A percentile compares a stretch with the other conserved stretches of the same genome.
These are phyloP conservation scores for Tetramorium parvispinum DNA, from an alignment of 1,140 invertebrate species.

Conservation along the genomic window DNA sequence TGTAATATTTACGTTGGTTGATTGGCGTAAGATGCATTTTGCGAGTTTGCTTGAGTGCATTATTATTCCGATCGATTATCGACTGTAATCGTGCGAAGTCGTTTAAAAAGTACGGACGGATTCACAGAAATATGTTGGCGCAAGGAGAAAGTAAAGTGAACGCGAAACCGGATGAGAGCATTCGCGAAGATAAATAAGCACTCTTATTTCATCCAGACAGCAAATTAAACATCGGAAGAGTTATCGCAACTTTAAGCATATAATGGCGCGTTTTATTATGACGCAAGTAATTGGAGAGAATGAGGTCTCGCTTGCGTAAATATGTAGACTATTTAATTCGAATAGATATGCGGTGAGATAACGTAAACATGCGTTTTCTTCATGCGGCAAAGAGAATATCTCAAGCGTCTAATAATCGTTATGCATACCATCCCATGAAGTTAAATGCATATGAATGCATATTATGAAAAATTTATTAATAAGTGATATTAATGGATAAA, in stretches of 20 bases:
- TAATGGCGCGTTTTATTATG: conserved; percentile 21
- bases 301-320: conserved; percentile 12
- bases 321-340: conserved; percentile 4
- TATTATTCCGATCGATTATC: neutral
- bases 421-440: neutral
- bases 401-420: conserved; percentile 13
- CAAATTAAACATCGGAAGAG: conserved; percentile 34
- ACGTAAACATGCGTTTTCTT: neutral
- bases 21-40: neutral
- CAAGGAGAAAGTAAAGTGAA: neutral
- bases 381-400: neutral
- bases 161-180: conserved; percentile 26
- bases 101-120: neutral
- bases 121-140: neutral
- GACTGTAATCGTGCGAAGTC: neutral
- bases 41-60: neutral
- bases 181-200: conserved; percentile 35
- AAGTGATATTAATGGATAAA: neutral
- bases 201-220: conserved; percentile 17
- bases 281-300: neutral
- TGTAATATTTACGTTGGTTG: neutral
- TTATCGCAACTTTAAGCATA: conserved; percentile 25
- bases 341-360: neutral
- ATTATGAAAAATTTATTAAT: neutral
- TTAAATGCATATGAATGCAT: neutral